Percentiles rank a stretch among this genome's conserved stretches.
Conservation (phyloP, 2,888 invertebrate genomes). For the Drosophila recens region DNA sequence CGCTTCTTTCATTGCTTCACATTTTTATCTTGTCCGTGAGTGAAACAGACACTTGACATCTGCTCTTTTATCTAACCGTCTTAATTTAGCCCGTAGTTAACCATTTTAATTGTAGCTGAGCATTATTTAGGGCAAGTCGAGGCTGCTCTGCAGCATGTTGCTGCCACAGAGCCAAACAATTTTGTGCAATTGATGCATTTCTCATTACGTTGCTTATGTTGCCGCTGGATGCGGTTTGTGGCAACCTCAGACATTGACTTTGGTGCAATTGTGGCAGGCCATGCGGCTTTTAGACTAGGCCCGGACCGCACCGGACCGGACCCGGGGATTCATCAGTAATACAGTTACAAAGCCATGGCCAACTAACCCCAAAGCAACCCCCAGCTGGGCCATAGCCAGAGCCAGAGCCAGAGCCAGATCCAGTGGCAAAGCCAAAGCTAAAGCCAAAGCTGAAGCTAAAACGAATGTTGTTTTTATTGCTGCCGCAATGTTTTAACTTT, state of each 20-base stretch:
- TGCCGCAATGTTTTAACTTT: slow-evolving; percentile 79
- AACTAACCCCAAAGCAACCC: slow-evolving; percentile 14
- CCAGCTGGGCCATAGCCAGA: slow-evolving; percentile 16
- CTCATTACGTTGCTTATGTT: slow-evolving; percentile 55
- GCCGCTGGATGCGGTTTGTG: slow-evolving; percentile 49
- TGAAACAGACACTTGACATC: neutral
- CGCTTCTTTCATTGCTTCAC: neutral
- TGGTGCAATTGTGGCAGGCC: slow-evolving; percentile 66
- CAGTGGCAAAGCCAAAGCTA: neutral
- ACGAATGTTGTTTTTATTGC: slow-evolving; percentile 78
- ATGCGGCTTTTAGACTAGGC: slow-evolving; percentile 19
- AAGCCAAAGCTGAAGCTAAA: slow-evolving; percentile 7
- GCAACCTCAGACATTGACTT: slow-evolving; percentile 77
- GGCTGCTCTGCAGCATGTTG: slow-evolving; percentile 20
- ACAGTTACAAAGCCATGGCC: slow-evolving; percentile 56
- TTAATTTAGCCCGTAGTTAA: slow-evolving; percentile 17
- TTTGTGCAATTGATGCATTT: slow-evolving; percentile 67
- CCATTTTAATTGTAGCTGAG: slow-evolving; percentile 27
- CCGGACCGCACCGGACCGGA: slow-evolving; percentile 22
- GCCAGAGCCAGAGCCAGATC: neutral
- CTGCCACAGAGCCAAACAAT: slow-evolving; percentile 40
- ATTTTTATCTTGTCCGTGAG: neutral
- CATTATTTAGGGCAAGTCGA: slow-evolving; percentile 29
- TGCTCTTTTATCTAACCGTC: neutral
- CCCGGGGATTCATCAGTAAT: slow-evolving; percentile 63